Evolutionary conservation across 35 echinoderm and acorn worm species (phyloP).

Genomic region (Ptychodera flava): DNA sequence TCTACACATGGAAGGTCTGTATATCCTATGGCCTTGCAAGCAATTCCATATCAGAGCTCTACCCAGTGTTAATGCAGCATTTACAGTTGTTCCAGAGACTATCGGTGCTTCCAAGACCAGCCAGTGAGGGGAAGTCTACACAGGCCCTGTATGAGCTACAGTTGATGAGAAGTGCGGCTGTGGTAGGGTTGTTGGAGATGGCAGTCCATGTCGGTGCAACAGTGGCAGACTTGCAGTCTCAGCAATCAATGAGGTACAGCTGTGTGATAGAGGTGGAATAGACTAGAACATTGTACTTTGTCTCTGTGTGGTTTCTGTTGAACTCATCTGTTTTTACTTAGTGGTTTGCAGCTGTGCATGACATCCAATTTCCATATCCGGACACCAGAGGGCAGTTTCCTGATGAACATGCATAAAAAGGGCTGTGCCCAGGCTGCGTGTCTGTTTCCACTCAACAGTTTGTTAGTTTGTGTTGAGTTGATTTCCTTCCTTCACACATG

Average conservation of each 20-base stretch:
- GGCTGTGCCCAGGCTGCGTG: too few relatives aligned
- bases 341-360: too few relatives aligned
- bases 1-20: slow-evolving; percentile 63
- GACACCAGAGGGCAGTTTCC: too few relatives aligned
- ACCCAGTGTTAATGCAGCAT: slow-evolving; percentile 90
- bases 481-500: too few relatives aligned
- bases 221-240: slow-evolving; percentile 50
- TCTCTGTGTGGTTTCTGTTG: too few relatives aligned
- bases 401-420: too few relatives aligned
- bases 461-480: too few relatives aligned
- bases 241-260: slow-evolving; percentile 49
- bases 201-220: slow-evolving; percentile 79
- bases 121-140: slow-evolving; percentile 34
- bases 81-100: slow-evolving; percentile 88
- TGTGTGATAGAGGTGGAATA: not conserved
- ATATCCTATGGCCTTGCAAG: slow-evolving; percentile 65
- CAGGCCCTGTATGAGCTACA: slow-evolving; percentile 57
- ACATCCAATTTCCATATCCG: too few relatives aligned
- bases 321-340: too few relatives aligned
- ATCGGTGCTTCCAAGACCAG: slow-evolving; percentile 67
- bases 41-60: slow-evolving; percentile 63
- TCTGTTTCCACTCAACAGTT: too few relatives aligned
- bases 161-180: slow-evolving; percentile 45
- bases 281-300: too few relatives aligned
- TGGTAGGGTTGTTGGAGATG: slow-evolving; percentile 77